These are phyloP conservation scores for Acheta domesticus DNA, from an alignment of 2,888 invertebrate genomes.

Conservation along the genomic window DNA sequence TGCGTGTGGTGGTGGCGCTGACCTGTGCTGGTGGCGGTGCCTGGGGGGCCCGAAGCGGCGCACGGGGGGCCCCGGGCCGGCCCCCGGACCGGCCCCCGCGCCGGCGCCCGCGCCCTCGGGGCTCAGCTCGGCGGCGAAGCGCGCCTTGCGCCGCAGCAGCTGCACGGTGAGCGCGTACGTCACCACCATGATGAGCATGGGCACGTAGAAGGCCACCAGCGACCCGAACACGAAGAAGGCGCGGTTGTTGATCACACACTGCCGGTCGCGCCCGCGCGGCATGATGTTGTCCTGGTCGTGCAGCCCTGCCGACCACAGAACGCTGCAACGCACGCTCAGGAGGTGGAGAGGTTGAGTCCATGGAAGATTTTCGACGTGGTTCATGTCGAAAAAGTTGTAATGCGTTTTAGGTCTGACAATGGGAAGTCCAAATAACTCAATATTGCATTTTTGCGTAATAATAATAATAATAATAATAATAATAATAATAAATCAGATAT, in stretches of 20 bases:
- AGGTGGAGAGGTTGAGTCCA: no score
- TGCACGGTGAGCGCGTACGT: conserved; percentile 88
- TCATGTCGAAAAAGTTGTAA: no score
- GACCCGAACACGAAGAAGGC: conserved; percentile 89
- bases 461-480: no score
- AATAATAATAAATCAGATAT: no score
- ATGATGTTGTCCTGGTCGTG: conserved; percentile 75
- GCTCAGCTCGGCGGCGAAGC: conserved; percentile 52
- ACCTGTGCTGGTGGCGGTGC: conserved; percentile 40
- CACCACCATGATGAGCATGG: conserved; percentile 91
- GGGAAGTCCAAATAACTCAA: no score
- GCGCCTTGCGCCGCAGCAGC: conserved; percentile 74
- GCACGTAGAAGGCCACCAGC: conserved; percentile 89
- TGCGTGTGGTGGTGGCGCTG: not conserved
- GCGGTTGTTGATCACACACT: conserved; percentile 80
- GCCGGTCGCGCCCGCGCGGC: conserved; percentile 59
- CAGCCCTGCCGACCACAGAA: conserved; percentile 55
- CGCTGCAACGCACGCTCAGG: no score
- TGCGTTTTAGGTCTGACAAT: no score
- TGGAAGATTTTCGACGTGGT: no score
- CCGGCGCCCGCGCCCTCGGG: conserved; percentile 62
- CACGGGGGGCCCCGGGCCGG: conserved; percentile 43
- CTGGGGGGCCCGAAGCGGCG: conserved; percentile 33
- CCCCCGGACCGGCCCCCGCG: conserved; percentile 44
- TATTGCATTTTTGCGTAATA: no score